Base-by-base conservation (phyloP, 53 echinoderm and acorn worm genomes). In the Paracentrotus lividus region DNA sequence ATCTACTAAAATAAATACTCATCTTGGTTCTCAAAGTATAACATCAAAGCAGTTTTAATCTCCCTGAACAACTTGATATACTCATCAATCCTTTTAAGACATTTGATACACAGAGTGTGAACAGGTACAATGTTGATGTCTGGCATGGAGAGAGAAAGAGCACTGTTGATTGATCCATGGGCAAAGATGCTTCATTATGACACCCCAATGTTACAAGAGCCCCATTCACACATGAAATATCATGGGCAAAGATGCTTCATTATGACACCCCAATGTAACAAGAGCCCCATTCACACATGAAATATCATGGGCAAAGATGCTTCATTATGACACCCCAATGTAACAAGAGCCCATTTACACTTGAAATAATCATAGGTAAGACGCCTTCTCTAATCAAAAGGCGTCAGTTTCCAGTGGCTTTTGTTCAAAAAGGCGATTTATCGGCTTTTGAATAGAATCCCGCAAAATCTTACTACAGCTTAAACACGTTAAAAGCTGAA, bases 91-190 rank as follows among this genome's bases (percentile, higher is more conserved):
- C 72, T 38, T 38, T 38, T 10, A 21, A 38, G 72, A 72, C 40
- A 72, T 40, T 32, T 72, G 40, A 72, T 72, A 72, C 72, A 38
- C 72, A 40, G 16, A 72, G 40, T 72, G 27, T 72, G 72, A 72
- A 72, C 36, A 32, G 72, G 72, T 72, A 72, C 40, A 20, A 72
- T 72, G 72, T 72, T 72, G 72, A 72, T 72, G 72, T 72, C 72
- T 72, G 72, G 72, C 36, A 32, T 16, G 40, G 72, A 72, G 40
- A 72, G 72, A 72, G 36, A 72, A 72, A 72, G 72, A 72, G 36
- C 72, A 18, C 4, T 67, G 33, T 32, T 72, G 72, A 72, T 72
- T 72, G 72, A 72, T 72, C 36, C 72, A 72, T 72, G 40, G 40
- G 72, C 18, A 18, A 38, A 72, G 72, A 72, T 21, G 20, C 36